Percentiles rank a stretch among this genome's conserved stretches.
Evolutionary conservation across 1,140 invertebrate genomes (phyloP).

Genomic region (Aphelinus atriplicis): DNA sequence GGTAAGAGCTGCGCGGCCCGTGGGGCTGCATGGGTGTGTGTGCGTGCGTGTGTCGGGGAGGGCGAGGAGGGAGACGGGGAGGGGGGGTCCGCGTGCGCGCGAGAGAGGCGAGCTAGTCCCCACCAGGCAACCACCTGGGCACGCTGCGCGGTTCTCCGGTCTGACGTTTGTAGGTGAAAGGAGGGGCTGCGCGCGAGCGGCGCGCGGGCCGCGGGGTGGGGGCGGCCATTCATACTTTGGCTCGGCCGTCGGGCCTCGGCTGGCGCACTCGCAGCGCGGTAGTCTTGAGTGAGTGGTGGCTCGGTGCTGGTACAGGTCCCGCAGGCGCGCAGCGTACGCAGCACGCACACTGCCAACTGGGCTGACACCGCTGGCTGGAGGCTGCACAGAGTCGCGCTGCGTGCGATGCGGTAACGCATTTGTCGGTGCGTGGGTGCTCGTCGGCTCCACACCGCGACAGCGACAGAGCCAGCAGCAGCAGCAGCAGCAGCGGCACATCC

Average conservation of each 20-base stretch:
- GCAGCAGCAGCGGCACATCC: no score
- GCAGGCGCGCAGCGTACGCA: background rate
- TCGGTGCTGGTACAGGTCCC: no score
- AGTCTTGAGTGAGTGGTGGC: no score
- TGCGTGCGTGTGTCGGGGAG: slow-evolving; percentile 38
- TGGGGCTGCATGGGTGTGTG: background rate
- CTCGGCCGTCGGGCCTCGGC: slow-evolving; percentile 36
- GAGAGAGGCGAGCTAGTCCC: no score
- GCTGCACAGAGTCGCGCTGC: background rate
- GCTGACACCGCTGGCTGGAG: slow-evolving; percentile 38
- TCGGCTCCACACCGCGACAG: no score
- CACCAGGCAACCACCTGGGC: no score
- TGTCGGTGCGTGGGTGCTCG: slow-evolving; percentile 1
- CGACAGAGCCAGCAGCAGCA: no score
- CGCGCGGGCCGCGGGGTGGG: slow-evolving; percentile 37
- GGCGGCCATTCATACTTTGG: slow-evolving; percentile 64
- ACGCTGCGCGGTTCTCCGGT: background rate
- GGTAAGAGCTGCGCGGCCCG: no score
- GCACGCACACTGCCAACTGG: no score
- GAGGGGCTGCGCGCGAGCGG: slow-evolving; percentile 19
- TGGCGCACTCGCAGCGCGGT: no score
- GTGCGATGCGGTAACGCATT: slow-evolving; percentile 6
- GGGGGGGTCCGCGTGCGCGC: background rate
- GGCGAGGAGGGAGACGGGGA: slow-evolving; percentile 35
- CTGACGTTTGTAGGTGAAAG: slow-evolving; percentile 13